phyloP scores from a whole-genome alignment of 1,140 invertebrate species.

The Leptinotarsa texana region DNA sequence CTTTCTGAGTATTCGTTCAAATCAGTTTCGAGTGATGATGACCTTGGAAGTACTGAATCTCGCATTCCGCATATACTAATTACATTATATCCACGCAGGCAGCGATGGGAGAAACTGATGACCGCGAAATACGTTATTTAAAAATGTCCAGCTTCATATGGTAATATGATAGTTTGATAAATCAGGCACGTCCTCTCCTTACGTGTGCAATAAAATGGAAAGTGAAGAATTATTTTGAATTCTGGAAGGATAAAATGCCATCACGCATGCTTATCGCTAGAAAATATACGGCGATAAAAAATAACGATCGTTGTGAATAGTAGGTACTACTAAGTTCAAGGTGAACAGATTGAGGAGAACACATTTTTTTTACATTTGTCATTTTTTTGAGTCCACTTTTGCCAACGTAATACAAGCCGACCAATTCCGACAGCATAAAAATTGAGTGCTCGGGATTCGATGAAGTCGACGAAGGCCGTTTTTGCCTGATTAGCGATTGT shows the following conservation, averaged over 20 bases:
- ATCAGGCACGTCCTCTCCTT: neutral
- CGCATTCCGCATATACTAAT: neutral
- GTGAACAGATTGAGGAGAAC: too few relatives aligned
- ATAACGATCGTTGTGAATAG: too few relatives aligned
- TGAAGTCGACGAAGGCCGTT: too few relatives aligned
- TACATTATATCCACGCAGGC: constrained; percentile 2
- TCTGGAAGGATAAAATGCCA: neutral
- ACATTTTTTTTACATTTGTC: too few relatives aligned
- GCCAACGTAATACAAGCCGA: too few relatives aligned
- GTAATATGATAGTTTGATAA: constrained; percentile 6
- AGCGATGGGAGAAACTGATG: neutral
- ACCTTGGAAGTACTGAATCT: neutral
- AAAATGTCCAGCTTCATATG: neutral
- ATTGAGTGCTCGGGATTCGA: too few relatives aligned
- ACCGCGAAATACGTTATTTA: neutral
- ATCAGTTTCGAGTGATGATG: neutral
- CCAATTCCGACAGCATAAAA: too few relatives aligned
- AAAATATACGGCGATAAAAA: too few relatives aligned
- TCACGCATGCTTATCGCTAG: neutral
- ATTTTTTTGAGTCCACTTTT: too few relatives aligned
- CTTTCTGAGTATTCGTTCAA: neutral
- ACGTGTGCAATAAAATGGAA: constrained; percentile 8
- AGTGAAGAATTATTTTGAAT: neutral
- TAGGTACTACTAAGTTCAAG: too few relatives aligned
- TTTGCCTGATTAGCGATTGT: too few relatives aligned